Percentiles rank a stretch among this genome's conserved stretches.
These are phyloP conservation scores for Epiblema foenella DNA, from an alignment of 2,888 invertebrate genomes.

Conservation along the genomic window DNA sequence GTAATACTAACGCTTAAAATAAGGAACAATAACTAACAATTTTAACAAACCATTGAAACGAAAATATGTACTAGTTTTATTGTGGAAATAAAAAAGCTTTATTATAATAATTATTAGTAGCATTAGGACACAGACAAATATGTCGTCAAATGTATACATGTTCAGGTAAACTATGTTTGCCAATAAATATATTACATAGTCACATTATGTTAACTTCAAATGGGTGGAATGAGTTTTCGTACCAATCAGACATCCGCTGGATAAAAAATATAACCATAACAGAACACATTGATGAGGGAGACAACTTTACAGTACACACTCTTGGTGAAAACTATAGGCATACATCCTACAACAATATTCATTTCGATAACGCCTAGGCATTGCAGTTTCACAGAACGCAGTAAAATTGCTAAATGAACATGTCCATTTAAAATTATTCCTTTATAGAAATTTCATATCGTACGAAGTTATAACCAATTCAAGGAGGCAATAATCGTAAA, in stretches of 20 bases:
- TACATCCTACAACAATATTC: not conserved
- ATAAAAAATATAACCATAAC: not conserved
- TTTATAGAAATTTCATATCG: conserved; percentile 82
- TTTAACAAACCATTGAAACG: too few relatives aligned
- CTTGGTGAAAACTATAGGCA: not conserved
- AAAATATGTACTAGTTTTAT: too few relatives aligned
- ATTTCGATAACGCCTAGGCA: conserved; percentile 44
- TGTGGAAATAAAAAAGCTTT: too few relatives aligned
- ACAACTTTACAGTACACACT: too few relatives aligned
- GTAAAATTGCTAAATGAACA: conserved; percentile 76
- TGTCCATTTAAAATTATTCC: conserved; percentile 78
- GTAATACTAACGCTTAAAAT: too few relatives aligned
- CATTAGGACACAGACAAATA: too few relatives aligned
- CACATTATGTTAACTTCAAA: not conserved
- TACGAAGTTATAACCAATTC: conserved; percentile 80
- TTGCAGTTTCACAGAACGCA: conserved; percentile 63
- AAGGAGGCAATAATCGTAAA: conserved; percentile 81
- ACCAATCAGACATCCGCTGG: not conserved
- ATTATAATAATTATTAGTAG: too few relatives aligned
- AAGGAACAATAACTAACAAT: too few relatives aligned
- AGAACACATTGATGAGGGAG: too few relatives aligned
- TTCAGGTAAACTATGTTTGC: not conserved
- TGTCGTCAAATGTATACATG: too few relatives aligned
- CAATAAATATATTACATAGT: not conserved
- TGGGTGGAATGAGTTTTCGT: not conserved